phyloP scores from a whole-genome alignment of 2,797 vertebrate genomes.

The Periophthalmus magnuspinnatus region DNA sequence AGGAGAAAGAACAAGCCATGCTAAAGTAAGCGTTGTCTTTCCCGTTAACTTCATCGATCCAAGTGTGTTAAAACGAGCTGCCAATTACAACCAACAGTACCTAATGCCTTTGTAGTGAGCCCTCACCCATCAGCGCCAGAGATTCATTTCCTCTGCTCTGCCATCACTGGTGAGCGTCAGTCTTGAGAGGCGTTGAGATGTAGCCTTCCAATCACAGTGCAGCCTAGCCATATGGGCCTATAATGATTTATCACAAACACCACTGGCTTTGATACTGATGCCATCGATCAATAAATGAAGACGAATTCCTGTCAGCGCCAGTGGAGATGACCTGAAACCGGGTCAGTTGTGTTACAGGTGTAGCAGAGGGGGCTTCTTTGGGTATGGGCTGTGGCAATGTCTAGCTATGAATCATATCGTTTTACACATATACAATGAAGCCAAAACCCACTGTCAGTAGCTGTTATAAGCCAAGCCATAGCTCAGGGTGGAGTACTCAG shows the following conservation, averaged over 20 bases:
- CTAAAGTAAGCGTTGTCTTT: conserved; percentile 87
- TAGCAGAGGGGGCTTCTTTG: conserved; percentile 27
- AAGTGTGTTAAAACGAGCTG: conserved; percentile 19
- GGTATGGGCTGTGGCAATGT: conserved; percentile 65
- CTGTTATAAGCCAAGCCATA: not conserved
- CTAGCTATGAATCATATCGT: conserved; percentile 62
- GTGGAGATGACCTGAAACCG: conserved; percentile 53
- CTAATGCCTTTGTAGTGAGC: conserved; percentile 22
- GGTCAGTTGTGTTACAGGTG: conserved; percentile 70
- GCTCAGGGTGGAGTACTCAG: not conserved
- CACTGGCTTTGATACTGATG: not conserved
- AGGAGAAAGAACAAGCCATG: conserved; percentile 98
- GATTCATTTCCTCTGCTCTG: conserved; percentile 17
- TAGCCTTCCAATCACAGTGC: not conserved
- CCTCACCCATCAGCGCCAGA: conserved; percentile 21
- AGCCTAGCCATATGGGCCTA: conserved; percentile 2
- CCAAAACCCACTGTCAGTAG: conserved; percentile 23
- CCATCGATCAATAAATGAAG: conserved; percentile 28
- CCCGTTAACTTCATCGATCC: conserved; percentile 14
- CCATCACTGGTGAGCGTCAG: conserved; percentile 3
- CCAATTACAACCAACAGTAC: conserved; percentile 22
- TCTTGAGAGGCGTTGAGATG: not conserved
- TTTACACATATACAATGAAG: conserved; percentile 52
- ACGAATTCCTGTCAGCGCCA: conserved; percentile 23
- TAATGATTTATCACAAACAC: not conserved